Conservation (phyloP, 2,888 invertebrate species). For the Hirtodrosophila histrioides region DNA sequence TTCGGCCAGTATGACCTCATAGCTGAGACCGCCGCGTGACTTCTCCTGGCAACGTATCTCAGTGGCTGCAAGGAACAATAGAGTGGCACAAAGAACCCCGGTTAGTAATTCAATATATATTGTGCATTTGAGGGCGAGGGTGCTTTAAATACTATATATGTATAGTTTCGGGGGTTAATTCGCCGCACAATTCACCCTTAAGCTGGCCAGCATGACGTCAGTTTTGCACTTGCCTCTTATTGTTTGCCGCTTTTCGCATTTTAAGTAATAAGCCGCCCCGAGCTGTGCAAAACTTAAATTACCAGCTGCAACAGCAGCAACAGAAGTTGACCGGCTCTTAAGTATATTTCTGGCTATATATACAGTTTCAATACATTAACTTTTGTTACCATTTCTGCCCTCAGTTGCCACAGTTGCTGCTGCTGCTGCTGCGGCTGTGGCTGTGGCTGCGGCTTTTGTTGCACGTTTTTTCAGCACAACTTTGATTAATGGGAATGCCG, state of each 20-base stretch:
- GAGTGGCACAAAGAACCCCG: not conserved
- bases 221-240: not conserved
- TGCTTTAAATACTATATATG: conserved; percentile 23
- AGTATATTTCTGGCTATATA: conserved; percentile 18
- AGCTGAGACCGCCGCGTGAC: conserved; percentile 95
- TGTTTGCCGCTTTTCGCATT: too few species aligned
- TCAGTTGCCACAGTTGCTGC: conserved; percentile 11
- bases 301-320: conserved; percentile 7
- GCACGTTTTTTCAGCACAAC: conserved; percentile 36
- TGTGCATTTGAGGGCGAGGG: conserved; percentile 33
- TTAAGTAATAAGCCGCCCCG: too few species aligned
- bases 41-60: conserved; percentile 97
- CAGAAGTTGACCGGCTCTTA: conserved; percentile 15
- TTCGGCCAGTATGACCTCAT: conserved; percentile 95
- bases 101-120: conserved; percentile 63
- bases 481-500: conserved; percentile 59
- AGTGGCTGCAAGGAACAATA: conserved; percentile 87
- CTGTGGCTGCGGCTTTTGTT: conserved; percentile 30
- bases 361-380: conserved; percentile 57
- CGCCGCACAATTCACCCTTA: conserved; percentile 20
- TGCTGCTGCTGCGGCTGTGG: not conserved
- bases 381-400: conserved; percentile 37
- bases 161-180: conserved; percentile 31
- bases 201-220: conserved; percentile 24
- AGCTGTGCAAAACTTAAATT: not conserved